Evolutionary conservation across 1,140 invertebrate genomes (phyloP).

Genomic region (Euura saliciscinereae): DNA sequence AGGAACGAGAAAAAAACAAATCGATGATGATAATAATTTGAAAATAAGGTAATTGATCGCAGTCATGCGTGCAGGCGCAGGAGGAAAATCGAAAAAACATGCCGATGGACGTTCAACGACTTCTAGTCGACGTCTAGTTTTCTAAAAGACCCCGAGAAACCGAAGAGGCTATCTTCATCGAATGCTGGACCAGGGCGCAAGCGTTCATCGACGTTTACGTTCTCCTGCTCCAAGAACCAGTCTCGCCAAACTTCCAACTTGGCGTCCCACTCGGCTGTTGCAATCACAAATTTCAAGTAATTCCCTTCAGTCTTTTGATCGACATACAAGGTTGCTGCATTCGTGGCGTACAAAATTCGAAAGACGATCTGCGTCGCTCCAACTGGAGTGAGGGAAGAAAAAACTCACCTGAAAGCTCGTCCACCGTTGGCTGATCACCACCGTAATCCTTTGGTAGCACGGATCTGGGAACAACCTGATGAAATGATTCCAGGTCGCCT

Average conservation of each 20-base stretch:
- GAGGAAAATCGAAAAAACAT: no score
- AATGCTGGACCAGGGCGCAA: constrained; percentile 44
- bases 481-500: constrained; percentile 52
- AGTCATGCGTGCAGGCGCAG: no score
- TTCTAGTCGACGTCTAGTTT: constrained; percentile 52
- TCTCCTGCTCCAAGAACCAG: constrained; percentile 55
- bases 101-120: no score
- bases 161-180: constrained; percentile 43
- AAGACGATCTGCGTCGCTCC: background rate
- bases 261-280: constrained; percentile 48
- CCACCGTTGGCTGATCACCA: constrained; percentile 46
- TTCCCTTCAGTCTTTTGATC: background rate
- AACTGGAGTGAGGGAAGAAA: background rate
- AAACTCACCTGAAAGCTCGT: constrained; percentile 38
- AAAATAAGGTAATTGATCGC: no score
- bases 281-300: background rate
- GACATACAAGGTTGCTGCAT: background rate
- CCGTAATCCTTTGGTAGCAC: constrained; percentile 62
- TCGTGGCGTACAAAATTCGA: background rate
- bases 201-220: constrained; percentile 46
- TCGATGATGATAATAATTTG: no score
- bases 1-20: no score
- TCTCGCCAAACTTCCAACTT: constrained; percentile 50
- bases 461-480: constrained; percentile 58
- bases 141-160: constrained; percentile 53